Percentiles rank a stretch among this genome's conserved stretches.
phyloP scores from a whole-genome alignment of 2,888 invertebrate species.

The Griposia aprilina region DNA sequence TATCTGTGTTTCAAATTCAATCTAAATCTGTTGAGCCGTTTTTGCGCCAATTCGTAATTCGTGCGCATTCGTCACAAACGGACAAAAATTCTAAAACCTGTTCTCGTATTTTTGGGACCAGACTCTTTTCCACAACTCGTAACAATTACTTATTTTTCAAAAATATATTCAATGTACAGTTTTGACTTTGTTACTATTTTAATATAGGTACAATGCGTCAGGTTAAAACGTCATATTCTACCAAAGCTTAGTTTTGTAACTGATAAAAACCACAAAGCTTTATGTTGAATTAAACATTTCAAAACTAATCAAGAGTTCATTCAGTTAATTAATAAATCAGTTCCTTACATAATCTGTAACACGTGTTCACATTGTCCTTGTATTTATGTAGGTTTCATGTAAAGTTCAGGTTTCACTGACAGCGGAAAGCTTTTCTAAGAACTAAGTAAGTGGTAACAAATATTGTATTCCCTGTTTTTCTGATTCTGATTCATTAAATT shows the following conservation, averaged over 20 bases:
- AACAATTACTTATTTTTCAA: too few relatives aligned
- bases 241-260: not conserved
- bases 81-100: too few relatives aligned
- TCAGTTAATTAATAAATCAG: constrained; percentile 34
- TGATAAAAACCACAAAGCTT: not conserved
- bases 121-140: too few relatives aligned
- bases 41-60: too few relatives aligned
- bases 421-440: constrained; percentile 22
- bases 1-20: too few relatives aligned
- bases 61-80: too few relatives aligned
- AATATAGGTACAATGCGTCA: too few relatives aligned
- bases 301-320: constrained; percentile 14
- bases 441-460: not conserved
- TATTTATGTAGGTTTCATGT: constrained; percentile 36
- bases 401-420: not conserved
- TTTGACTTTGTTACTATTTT: too few relatives aligned
- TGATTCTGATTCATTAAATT: not conserved
- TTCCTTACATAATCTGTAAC: constrained; percentile 37
- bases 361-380: constrained; percentile 42
- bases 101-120: too few relatives aligned
- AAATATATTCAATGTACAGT: too few relatives aligned
- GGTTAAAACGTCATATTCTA: not conserved
- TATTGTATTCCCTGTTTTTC: not conserved
- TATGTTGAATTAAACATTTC: not conserved
- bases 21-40: too few relatives aligned